Conservation (phyloP, 2,113 vertebrate species). For the Silurus meridionalis region DNA sequence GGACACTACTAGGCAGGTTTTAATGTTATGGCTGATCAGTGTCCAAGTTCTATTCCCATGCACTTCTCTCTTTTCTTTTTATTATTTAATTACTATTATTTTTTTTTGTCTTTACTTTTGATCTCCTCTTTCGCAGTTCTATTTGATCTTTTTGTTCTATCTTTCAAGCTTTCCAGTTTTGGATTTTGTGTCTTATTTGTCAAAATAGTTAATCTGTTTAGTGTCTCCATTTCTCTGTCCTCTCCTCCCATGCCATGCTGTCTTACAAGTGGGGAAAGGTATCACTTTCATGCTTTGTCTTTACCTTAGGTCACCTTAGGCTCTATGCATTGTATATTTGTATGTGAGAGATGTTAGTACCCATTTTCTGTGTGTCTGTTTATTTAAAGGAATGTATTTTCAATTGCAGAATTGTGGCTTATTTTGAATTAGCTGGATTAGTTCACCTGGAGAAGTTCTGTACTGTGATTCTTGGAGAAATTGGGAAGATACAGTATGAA, state of each 20-base stretch:
- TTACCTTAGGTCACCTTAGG: constrained; percentile 22
- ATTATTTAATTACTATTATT: neutral
- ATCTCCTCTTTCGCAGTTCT: neutral
- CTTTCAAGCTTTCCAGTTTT: neutral
- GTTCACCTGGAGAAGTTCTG: constrained; percentile 14
- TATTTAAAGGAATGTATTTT: neutral
- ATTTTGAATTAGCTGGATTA: neutral
- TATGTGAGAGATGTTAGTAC: neutral
- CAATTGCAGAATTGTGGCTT: neutral
- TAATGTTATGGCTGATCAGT: no score
- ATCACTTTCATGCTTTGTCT: constrained; percentile 46
- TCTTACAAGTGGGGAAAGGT: constrained; percentile 50
- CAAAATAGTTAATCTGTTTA: constrained; percentile 28
- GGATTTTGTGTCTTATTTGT: constrained; percentile 5
- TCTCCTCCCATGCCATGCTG: constrained; percentile 42
- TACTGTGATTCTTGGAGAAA: neutral
- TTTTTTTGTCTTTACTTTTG: neutral
- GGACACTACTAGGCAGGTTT: no score
- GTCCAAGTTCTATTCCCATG: neutral
- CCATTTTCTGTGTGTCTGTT: neutral
- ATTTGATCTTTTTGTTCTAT: neutral
- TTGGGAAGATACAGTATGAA: neutral
- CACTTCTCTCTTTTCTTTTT: neutral
- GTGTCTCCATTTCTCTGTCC: constrained; percentile 45
- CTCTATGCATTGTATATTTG: constrained; percentile 19